These are phyloP conservation scores for Bombus picipes DNA, from an alignment of 1,140 invertebrate species.

Conservation along the genomic window DNA sequence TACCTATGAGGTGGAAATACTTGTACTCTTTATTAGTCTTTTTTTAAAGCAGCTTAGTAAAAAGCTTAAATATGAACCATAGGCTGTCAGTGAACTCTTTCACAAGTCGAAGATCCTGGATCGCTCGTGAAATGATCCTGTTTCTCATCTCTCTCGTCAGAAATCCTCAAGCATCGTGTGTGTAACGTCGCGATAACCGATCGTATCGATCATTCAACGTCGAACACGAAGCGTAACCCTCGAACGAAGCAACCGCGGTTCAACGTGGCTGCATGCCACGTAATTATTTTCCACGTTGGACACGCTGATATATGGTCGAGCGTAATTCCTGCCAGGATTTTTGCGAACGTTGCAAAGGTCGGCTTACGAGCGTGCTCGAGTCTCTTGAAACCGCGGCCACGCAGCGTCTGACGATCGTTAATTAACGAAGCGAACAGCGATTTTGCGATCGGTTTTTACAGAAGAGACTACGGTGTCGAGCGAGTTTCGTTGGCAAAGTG, in stretches of 20 bases:
- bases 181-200: constrained; percentile 10
- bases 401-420: constrained; percentile 9
- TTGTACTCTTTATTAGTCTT: too few relatives aligned
- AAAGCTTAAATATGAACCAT: too few relatives aligned
- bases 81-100: too few relatives aligned
- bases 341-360: not conserved
- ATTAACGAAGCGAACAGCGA: not conserved
- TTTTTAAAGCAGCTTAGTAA: too few relatives aligned
- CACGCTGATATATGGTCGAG: not conserved
- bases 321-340: not conserved
- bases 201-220: constrained; percentile 40
- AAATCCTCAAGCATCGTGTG: not conserved
- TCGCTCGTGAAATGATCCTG: not conserved
- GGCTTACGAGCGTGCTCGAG: not conserved
- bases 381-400: not conserved
- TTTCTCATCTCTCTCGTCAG: not conserved
- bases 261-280: not conserved
- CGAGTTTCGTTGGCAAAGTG: not conserved
- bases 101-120: not conserved
- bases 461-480: not conserved
- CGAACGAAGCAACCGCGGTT: not conserved
- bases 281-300: constrained; percentile 31
- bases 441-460: not conserved
- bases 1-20: too few relatives aligned
- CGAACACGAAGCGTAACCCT: constrained; percentile 1